These are phyloP conservation scores for Nymphalis polychloros DNA, from an alignment of 2,888 invertebrate species.

Conservation along the genomic window DNA sequence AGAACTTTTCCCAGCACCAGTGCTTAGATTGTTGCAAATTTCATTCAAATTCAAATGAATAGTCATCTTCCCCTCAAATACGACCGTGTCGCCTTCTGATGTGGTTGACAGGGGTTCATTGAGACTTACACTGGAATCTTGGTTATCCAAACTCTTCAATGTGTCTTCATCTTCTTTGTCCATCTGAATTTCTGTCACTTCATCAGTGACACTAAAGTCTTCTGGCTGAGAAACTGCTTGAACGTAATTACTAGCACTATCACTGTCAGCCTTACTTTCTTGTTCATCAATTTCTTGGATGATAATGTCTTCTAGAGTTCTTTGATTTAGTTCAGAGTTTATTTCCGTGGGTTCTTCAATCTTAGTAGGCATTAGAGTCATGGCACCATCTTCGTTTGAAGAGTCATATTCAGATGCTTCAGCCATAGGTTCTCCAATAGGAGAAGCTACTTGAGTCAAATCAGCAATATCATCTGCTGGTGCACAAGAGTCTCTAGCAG, in stretches of 20 bases:
- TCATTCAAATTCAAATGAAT: constrained; percentile 79
- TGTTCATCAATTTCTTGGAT: constrained; percentile 75
- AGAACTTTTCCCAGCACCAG: constrained; percentile 69
- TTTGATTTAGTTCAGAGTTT: constrained; percentile 51
- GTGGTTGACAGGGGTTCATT: constrained; percentile 73
- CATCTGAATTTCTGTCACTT: constrained; percentile 75
- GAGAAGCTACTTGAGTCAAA: constrained; percentile 74
- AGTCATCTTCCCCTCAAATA: constrained; percentile 80
- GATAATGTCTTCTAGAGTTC: constrained; percentile 63
- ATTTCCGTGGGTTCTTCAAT: constrained; percentile 56
- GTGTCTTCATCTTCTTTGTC: constrained; percentile 80
- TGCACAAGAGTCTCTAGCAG: constrained; percentile 89
- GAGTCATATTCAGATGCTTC: constrained; percentile 75
- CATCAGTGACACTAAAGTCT: constrained; percentile 71
- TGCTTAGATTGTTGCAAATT: constrained; percentile 73
- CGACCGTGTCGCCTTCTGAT: constrained; percentile 77
- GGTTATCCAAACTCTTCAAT: constrained; percentile 77
- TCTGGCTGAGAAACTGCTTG: constrained; percentile 74
- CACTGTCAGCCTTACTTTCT: constrained; percentile 65
- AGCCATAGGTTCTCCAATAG: constrained; percentile 70
- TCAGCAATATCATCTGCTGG: constrained; percentile 88
- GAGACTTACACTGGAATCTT: constrained; percentile 81
- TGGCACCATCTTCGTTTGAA: constrained; percentile 68
- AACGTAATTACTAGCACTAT: constrained; percentile 72
- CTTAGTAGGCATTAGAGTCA: constrained; percentile 56